Evolutionary conservation across 1,140 invertebrate species (phyloP).

Genomic region (Pseudoatta argentina): DNA sequence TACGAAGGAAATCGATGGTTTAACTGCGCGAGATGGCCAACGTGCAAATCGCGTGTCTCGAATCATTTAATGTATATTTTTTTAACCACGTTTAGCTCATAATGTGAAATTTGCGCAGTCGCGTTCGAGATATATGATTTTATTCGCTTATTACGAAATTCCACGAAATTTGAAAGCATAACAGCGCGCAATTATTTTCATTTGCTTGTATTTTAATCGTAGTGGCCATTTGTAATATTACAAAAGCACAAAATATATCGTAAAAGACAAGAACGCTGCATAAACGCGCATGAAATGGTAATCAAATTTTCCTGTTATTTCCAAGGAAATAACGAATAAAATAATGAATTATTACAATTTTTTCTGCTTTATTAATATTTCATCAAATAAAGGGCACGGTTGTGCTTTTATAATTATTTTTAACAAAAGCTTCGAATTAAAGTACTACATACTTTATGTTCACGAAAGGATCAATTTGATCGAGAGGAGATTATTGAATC

Average conservation of each 20-base stretch:
- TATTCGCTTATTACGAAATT: neutral
- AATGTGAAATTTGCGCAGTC: constrained; percentile 15
- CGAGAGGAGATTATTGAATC: neutral
- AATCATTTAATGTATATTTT: constrained; percentile 31
- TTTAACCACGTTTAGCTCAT: neutral
- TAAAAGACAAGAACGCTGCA: neutral
- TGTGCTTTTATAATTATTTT: constrained; percentile 4
- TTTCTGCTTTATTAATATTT: neutral
- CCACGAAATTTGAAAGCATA: neutral
- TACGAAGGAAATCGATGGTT: constrained; percentile 44
- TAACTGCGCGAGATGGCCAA: constrained; percentile 20
- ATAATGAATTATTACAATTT: neutral
- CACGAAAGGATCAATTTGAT: neutral
- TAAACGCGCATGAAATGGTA: neutral
- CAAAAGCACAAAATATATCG: neutral
- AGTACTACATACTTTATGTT: too few relatives aligned
- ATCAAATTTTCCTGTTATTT: neutral
- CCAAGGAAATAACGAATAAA: neutral
- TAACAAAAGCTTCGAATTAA: neutral
- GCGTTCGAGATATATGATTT: neutral
- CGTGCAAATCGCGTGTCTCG: constrained; percentile 44
- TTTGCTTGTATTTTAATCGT: neutral
- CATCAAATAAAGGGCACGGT: neutral
- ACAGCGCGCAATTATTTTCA: neutral
- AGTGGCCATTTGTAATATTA: neutral